These are phyloP conservation scores for Hystrix brachyura DNA, from an alignment of 2,113 vertebrate genomes.

Conservation along the genomic window DNA sequence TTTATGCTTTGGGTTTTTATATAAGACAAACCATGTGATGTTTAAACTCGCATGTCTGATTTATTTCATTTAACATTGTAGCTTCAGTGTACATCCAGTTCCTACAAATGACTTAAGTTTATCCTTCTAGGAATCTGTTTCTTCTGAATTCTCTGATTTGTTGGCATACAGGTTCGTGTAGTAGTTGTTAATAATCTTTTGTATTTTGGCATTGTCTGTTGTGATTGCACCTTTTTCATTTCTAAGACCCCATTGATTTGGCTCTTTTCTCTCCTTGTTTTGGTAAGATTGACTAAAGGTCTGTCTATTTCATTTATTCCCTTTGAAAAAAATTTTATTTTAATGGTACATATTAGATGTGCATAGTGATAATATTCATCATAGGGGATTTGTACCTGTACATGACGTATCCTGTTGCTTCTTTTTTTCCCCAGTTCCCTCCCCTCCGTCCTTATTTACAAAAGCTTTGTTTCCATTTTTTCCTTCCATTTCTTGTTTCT, in stretches of 20 bases:
- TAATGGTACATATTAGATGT: no score
- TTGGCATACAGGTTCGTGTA: background rate
- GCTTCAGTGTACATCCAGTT: background rate
- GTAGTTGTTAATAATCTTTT: background rate
- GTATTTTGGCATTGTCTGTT: background rate
- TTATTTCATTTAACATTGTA: background rate
- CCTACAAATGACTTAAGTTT: background rate
- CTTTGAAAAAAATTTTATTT: background rate
- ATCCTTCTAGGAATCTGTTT: background rate
- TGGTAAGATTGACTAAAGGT: background rate
- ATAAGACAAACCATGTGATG: background rate
- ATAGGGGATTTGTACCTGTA: no score
- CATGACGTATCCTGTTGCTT: no score
- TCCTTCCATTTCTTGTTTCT: no score
- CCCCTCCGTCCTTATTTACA: no score
- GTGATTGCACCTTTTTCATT: background rate
- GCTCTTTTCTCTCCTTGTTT: background rate
- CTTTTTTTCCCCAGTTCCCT: no score
- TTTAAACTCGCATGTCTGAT: background rate
- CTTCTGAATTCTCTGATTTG: background rate
- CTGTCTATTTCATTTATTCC: background rate
- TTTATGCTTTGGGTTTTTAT: background rate
- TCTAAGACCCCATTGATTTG: background rate
- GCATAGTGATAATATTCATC: no score
- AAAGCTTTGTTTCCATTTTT: no score